Base-by-base conservation (phyloP, 1,140 invertebrate genomes). In the Trialeurodes vaporariorum region DNA sequence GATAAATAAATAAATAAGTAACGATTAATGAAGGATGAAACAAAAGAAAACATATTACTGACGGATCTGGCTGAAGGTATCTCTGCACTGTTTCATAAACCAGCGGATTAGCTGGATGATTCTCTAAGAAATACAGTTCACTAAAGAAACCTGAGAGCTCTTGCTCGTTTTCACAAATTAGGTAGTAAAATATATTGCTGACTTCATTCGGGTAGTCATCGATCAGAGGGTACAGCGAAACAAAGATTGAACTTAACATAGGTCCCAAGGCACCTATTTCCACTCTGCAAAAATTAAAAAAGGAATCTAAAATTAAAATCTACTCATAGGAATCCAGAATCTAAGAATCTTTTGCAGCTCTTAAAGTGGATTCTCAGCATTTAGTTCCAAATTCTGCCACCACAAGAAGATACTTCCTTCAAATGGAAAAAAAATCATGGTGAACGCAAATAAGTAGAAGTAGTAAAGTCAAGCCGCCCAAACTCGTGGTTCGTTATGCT, bases 51-150 rank as follows among this genome's bases (percentile, higher is more conserved):
- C 13, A 17, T n/a, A 23, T 27, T 27, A 66, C 67, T 27, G 34
- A 66, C 64, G 64, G 49, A 25, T 65, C 40, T 40, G 23, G 25
- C 61, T 63, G 64, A 65, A 71, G 63, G 69, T 87, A 81, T 59
- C 81, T 79, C 65, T 81, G 81, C 21, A 91, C 83, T 67, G 83
- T 80, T 24, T 79, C 76, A 59, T 84, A 83, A n/a, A 93, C 85
- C 65, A 83, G 82, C 5, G 77, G 72, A 0, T 87, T 83, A 27
- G 92, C 83, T 61, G 86, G 83, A 13, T 86, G 79, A 70, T 91
- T 84, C 61, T 90, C 84, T 34, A 95, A 78, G 72, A 95, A 95
- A 78, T 93, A 94, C 2, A 96, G 78, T 76, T 95, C 92, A 13
- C 86, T 79, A 64, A 93, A 88, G 72, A 89, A 81, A 1, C 80